These are phyloP conservation scores for Tetrax tetrax DNA, from an alignment of 2,113 vertebrate genomes.

Conservation along the genomic window DNA sequence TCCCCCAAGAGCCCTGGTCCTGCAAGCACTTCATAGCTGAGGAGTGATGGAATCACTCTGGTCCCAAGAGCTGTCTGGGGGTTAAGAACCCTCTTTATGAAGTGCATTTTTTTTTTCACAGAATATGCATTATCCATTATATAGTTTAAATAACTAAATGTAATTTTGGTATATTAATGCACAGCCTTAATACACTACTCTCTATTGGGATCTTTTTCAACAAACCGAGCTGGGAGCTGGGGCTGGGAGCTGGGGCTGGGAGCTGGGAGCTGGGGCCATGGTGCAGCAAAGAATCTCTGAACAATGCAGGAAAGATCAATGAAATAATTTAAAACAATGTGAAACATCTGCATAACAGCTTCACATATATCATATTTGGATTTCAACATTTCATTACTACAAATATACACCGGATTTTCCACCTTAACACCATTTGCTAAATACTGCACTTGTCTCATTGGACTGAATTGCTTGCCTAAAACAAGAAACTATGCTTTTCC, in stretches of 20 bases:
- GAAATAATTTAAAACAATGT: background rate
- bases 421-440: background rate
- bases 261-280: background rate
- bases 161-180: background rate
- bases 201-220: background rate
- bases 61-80: background rate
- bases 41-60: fast-evolving
- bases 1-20: fast-evolving
- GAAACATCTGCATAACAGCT: background rate
- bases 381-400: background rate
- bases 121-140: background rate
- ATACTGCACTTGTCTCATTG: background rate
- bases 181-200: background rate
- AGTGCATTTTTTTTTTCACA: background rate
- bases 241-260: background rate
- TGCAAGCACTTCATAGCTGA: fast-evolving
- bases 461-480: background rate
- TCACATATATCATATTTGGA: background rate
- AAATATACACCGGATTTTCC: background rate
- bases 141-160: background rate
- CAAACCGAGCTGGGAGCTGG: background rate
- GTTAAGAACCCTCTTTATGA: background rate
- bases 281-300: background rate
- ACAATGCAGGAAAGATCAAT: background rate
- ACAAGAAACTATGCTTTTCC: background rate